A percentile compares a stretch with the other conserved stretches of the same genome.
Conservation (phyloP, 2,888 invertebrate genomes). For the Drosophila sordidula region DNA sequence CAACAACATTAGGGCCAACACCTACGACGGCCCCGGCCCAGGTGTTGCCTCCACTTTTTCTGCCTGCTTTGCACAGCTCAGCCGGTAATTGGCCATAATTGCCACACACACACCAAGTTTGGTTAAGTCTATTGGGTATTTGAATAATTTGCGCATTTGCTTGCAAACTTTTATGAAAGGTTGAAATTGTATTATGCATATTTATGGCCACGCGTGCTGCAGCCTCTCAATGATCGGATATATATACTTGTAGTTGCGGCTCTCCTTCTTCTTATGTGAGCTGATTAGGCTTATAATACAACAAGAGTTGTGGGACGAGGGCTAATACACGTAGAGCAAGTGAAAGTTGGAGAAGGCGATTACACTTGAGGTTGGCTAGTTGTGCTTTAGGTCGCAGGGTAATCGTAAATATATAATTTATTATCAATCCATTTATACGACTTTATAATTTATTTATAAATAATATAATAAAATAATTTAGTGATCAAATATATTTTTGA, state of each 20-base stretch:
- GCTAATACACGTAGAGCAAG: conserved; percentile 1
- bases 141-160: conserved; percentile 79
- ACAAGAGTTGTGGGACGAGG: conserved; percentile 7
- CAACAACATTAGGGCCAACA: conserved; percentile 62
- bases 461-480: no score
- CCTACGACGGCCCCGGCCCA: conserved; percentile 7
- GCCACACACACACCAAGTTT: conserved; percentile 38
- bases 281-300: conserved; percentile 41
- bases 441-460: no score
- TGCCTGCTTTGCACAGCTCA: conserved; percentile 37
- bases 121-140: conserved; percentile 68
- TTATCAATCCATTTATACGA: neutral
- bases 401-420: conserved; percentile 12
- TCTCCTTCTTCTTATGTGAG: neutral
- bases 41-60: conserved; percentile 35
- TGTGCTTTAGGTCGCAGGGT: neutral
- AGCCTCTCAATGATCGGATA: conserved; percentile 45
- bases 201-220: conserved; percentile 60
- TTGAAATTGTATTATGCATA: conserved; percentile 76
- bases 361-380: conserved; percentile 12
- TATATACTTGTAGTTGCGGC: conserved; percentile 14
- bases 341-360: conserved; percentile 9
- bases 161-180: conserved; percentile 80
- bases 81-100: conserved; percentile 78
- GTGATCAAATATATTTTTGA: no score